Evolutionary conservation across 1,140 invertebrate genomes (phyloP).

Genomic region (Polyergus mexicanus): DNA sequence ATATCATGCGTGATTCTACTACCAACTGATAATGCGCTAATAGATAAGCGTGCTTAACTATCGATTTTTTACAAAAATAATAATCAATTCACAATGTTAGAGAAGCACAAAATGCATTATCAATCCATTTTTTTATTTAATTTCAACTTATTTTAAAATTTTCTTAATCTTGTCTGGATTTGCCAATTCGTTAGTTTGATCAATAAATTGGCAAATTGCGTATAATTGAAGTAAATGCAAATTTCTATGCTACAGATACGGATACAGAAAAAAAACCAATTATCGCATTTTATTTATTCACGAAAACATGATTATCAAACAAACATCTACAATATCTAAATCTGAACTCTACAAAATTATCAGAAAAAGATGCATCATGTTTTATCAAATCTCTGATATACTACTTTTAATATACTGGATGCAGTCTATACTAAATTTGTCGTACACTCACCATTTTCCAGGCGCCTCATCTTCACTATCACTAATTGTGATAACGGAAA

Average conservation of each 20-base stretch:
- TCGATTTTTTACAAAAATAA: slow-evolving; percentile 18
- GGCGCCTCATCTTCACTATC: slow-evolving; percentile 96
- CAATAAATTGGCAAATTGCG: neutral
- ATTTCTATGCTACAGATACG: neutral
- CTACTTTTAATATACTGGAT: slow-evolving; percentile 11
- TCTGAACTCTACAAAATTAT: slow-evolving; percentile 22
- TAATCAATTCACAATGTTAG: neutral
- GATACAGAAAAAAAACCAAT: neutral
- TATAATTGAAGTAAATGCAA: slow-evolving; percentile 5
- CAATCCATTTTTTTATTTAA: neutral
- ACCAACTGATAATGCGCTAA: slow-evolving; percentile 70
- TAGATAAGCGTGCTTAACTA: slow-evolving; percentile 48
- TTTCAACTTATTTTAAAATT: neutral
- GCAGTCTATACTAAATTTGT: neutral
- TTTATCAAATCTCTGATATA: neutral
- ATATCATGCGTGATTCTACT: slow-evolving; percentile 84
- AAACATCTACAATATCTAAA: slow-evolving; percentile 1
- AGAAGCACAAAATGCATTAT: neutral
- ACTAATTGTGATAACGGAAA: slow-evolving; percentile 98
- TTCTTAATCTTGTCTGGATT: neutral
- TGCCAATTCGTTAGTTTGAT: neutral
- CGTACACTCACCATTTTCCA: slow-evolving; percentile 83
- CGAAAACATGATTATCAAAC: slow-evolving; percentile 1
- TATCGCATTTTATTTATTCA: neutral
- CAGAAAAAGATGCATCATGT: neutral